Conservation (phyloP, 2,113 vertebrate genomes). For the Ciconia maguari region DNA sequence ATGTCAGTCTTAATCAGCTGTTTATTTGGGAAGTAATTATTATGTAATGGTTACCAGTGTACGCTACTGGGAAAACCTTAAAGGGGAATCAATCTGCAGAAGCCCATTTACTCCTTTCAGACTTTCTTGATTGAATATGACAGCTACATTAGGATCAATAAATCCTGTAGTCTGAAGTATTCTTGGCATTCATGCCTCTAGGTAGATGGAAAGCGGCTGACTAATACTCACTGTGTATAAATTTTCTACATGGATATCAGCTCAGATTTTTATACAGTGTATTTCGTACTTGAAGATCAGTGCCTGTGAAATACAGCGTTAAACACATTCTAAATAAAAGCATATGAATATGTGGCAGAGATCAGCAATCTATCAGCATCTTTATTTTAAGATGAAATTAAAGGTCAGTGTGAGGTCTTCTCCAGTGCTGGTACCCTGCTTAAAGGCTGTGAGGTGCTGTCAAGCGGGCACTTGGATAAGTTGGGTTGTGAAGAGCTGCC, state of each 20-base stretch:
- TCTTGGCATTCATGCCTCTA: not conserved
- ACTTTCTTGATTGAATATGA: not conserved
- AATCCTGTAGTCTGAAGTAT: not conserved
- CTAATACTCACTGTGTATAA: not conserved
- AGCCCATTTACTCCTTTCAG: not conserved
- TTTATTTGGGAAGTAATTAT: not conserved
- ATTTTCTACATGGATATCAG: not conserved
- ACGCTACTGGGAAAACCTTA: not conserved
- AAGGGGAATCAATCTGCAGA: not conserved
- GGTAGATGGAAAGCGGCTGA: not conserved
- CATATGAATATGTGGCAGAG: not conserved
- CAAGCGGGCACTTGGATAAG: not conserved
- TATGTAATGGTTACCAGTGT: not conserved
- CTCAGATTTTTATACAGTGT: not conserved
- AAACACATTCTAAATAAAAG: not conserved
- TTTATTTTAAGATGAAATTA: not conserved
- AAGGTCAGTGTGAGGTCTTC: not conserved
- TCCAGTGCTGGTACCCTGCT: fast-evolving
- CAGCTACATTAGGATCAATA: constrained; percentile 2
- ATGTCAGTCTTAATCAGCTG: not conserved
- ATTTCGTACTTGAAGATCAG: not conserved
- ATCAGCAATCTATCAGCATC: not conserved
- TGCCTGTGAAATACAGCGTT: not conserved
- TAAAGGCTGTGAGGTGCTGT: not conserved
- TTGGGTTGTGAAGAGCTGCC: not conserved